phyloP scores from a whole-genome alignment of 2,888 invertebrate genomes.

The Macrophya annulata region DNA sequence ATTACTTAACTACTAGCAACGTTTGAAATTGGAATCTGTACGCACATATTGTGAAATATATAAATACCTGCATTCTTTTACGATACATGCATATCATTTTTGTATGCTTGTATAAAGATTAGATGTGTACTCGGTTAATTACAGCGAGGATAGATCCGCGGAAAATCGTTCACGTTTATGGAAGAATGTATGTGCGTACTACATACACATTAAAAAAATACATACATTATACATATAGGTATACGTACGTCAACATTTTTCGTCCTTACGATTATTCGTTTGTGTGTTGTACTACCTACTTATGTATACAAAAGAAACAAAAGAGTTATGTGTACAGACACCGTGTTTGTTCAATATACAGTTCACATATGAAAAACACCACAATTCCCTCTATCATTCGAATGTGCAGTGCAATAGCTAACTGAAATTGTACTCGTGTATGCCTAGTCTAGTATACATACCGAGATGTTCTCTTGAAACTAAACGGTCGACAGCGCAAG shows the following conservation, averaged over 20 bases:
- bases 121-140: background rate
- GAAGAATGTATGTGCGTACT: background rate
- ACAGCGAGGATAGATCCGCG: background rate
- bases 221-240: background rate
- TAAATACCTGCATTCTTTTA: background rate
- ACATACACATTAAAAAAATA: no score
- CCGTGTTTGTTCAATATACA: background rate
- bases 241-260: background rate
- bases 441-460: background rate
- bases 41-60: background rate
- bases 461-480: no score
- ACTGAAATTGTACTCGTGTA: background rate
- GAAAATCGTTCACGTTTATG: background rate
- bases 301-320: background rate
- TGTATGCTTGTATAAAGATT: background rate
- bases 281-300: background rate
- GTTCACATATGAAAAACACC: no score
- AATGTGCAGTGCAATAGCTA: background rate
- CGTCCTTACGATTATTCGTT: background rate
- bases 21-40: background rate
- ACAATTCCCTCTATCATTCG: background rate
- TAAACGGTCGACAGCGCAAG: no score
- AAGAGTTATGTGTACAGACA: background rate
- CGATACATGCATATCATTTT: background rate
- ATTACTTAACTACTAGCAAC: background rate